Evolutionary conservation across 2,797 vertebrate genomes (phyloP).

Genomic region (Notolabrus celidotus): DNA sequence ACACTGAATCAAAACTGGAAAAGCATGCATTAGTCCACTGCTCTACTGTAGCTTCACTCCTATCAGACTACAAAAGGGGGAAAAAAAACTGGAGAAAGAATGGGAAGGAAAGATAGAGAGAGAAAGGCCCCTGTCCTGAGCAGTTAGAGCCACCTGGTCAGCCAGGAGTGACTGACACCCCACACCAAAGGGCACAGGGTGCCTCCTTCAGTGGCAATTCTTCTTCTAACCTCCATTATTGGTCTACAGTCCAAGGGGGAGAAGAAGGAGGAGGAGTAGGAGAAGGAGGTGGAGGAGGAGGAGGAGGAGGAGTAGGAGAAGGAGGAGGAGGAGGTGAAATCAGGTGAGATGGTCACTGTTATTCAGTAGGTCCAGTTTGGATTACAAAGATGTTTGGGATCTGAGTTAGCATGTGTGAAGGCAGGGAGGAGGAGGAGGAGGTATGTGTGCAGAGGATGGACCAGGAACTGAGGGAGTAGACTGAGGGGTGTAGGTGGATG

Average conservation of each 20-base stretch:
- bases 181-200: slow-evolving; percentile 65
- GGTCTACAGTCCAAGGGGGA: slow-evolving; percentile 71
- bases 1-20: slow-evolving; percentile 79
- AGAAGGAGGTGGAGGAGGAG: slow-evolving; percentile 31
- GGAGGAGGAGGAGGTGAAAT: slow-evolving; percentile 24
- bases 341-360: slow-evolving; percentile 50
- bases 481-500: slow-evolving; percentile 33
- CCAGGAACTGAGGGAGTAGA: slow-evolving; percentile 57
- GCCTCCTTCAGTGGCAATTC: slow-evolving; percentile 75
- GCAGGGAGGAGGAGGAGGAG: slow-evolving; percentile 47
- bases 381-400: slow-evolving; percentile 45
- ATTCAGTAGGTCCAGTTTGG: slow-evolving; percentile 62
- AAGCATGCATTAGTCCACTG: slow-evolving; percentile 85
- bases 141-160: slow-evolving; percentile 76
- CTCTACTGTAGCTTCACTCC: slow-evolving; percentile 86
- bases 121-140: slow-evolving; percentile 81
- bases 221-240: slow-evolving; percentile 78
- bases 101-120: slow-evolving; percentile 46
- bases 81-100: slow-evolving; percentile 52
- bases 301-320: slow-evolving; percentile 32
- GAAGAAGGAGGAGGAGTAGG: slow-evolving; percentile 20
- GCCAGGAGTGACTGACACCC: slow-evolving; percentile 63
- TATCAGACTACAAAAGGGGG: slow-evolving; percentile 77
- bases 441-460: slow-evolving; percentile 70
- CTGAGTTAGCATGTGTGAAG: slow-evolving; percentile 45